Conservation (phyloP, 2,797 vertebrate genomes). For the Tarsius wallacei region DNA sequence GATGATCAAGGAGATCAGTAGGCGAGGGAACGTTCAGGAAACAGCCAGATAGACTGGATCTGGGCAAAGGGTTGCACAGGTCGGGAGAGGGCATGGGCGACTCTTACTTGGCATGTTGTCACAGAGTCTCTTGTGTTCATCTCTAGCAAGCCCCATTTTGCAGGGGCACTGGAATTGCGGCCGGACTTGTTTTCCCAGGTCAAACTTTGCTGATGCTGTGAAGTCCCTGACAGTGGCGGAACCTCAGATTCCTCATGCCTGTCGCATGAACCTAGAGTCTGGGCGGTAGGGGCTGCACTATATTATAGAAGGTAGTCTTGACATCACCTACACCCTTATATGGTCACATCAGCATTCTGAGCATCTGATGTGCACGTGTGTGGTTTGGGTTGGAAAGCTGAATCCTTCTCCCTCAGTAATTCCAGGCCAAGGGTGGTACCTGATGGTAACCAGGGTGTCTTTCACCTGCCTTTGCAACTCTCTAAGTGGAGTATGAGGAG, state of each 20-base stretch:
- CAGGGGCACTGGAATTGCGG: background rate
- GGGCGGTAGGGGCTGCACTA: background rate
- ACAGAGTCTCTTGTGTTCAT: background rate
- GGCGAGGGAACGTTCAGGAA: conserved; percentile 61
- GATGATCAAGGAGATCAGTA: conserved; percentile 77
- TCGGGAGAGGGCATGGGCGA: background rate
- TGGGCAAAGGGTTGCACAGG: background rate
- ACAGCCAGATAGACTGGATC: conserved; percentile 33
- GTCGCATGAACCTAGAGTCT: background rate
- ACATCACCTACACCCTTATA: fast-evolving
- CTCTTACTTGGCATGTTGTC: background rate
- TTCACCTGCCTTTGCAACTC: background rate
- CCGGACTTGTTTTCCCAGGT: background rate
- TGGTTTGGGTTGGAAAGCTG: background rate
- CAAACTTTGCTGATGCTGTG: background rate
- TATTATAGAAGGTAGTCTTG: background rate
- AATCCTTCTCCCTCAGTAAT: background rate
- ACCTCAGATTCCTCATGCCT: fast-evolving
- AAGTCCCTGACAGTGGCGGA: background rate
- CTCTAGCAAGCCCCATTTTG: background rate
- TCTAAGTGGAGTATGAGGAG: background rate
- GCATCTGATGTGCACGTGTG: fast-evolving
- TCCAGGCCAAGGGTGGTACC: background rate
- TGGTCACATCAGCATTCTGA: background rate
- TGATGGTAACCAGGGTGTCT: background rate